phyloP scores from a whole-genome alignment of 2,797 vertebrate genomes.

The Botia kubotai region DNA sequence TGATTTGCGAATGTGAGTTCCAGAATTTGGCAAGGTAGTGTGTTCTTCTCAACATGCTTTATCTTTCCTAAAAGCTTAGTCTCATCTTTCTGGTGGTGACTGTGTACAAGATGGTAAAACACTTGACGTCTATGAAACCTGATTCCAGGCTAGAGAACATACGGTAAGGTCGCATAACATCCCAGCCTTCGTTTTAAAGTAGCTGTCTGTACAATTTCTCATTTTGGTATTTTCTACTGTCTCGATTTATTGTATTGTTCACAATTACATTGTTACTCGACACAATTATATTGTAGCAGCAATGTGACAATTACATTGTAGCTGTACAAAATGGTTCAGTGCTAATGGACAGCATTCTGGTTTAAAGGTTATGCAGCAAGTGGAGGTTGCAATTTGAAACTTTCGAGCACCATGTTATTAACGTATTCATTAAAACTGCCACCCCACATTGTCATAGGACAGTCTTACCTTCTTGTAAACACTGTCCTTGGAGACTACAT shows the following conservation, averaged over 20 bases:
- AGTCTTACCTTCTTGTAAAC: conserved; percentile 38
- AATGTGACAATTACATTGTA: conserved; percentile 7
- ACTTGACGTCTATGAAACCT: conserved; percentile 98
- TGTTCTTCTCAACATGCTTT: conserved; percentile 68
- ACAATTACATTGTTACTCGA: too few relatives aligned
- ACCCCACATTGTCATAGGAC: conserved; percentile 20
- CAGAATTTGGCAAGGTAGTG: conserved; percentile 66
- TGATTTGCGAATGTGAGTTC: conserved; percentile 35
- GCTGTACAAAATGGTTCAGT: conserved; percentile 11
- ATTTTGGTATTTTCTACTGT: not conserved
- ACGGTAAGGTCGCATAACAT: conserved; percentile 83
- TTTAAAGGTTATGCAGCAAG: conserved; percentile 35
- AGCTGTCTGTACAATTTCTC: not conserved
- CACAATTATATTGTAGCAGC: conserved; percentile 5
- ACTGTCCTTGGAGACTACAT: conserved; percentile 36
- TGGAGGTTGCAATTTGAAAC: conserved; percentile 54
- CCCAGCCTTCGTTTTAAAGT: not conserved
- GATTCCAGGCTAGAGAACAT: conserved; percentile 99
- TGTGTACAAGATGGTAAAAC: conserved; percentile 99
- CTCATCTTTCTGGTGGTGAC: conserved; percentile 97
- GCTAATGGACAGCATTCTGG: not conserved
- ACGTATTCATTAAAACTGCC: not conserved
- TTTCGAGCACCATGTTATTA: conserved; percentile 39
- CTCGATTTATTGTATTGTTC: too few relatives aligned
- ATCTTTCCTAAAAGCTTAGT: conserved; percentile 93